Evolutionary conservation across 2,888 invertebrate genomes (phyloP).

Genomic region (Sericinus montela): DNA sequence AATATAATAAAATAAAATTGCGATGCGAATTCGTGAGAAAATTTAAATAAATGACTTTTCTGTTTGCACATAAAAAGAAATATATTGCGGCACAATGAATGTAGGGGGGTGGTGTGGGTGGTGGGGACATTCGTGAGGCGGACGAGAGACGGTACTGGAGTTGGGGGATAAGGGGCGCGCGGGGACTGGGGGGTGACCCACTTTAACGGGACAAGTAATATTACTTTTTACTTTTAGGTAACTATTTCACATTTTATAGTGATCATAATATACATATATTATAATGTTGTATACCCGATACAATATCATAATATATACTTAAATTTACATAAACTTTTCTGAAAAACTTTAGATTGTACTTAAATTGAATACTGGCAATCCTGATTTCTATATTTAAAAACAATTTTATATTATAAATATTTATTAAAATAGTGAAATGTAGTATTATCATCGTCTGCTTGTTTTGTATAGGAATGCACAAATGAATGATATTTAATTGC

Average conservation of each 20-base stretch:
- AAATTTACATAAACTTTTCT: conserved; percentile 44
- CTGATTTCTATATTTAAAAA: too few species aligned
- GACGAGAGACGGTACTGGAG: conserved; percentile 52
- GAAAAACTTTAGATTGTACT: too few species aligned
- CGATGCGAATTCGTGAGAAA: conserved; percentile 79
- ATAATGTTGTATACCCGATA: too few species aligned
- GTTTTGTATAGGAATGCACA: conserved; percentile 23
- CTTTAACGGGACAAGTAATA: conserved; percentile 80
- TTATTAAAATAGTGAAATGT: too few species aligned
- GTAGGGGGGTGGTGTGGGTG: conserved; percentile 66
- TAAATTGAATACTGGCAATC: too few species aligned
- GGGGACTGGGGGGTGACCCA: conserved; percentile 72
- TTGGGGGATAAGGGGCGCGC: conserved; percentile 31
- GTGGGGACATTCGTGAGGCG: conserved; percentile 64
- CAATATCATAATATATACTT: too few species aligned
- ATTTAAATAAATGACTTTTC: conserved; percentile 80
- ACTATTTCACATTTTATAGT: conserved; percentile 78
- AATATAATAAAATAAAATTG: conserved; percentile 79
- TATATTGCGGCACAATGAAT: conserved; percentile 80
- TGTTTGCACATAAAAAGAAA: conserved; percentile 80
- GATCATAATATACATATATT: conserved; percentile 70
- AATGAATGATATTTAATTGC: too few species aligned
- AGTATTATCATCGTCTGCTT: too few species aligned
- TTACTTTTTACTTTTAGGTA: conserved; percentile 80
- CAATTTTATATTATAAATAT: too few species aligned